Evolutionary conservation across 2,797 vertebrate genomes (phyloP), one percentile per base, ranked within the genome.

Genomic region (Rhinella marina): DNA sequence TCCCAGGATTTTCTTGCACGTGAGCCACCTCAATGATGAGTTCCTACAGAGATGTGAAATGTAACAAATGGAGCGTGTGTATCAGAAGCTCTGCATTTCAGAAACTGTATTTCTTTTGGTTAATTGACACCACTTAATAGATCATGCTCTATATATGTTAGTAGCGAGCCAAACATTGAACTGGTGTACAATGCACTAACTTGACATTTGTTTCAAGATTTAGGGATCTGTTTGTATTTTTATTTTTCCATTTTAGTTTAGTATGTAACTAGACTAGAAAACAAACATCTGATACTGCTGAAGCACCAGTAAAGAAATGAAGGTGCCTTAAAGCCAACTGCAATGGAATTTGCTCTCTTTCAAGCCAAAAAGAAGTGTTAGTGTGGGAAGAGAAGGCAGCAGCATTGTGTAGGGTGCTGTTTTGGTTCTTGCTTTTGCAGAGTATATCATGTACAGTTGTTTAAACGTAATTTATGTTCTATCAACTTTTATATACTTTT

Each of bases 391-490:
- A 90, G 90, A 90, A 91, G 91, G 87, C 91, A 91, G 90, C 92
- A 91, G 86, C 90, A 87, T 86, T 92, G 91, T 93, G 91, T 91
- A 91, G 91, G 92, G 91, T 91, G 89, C 89, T 90, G 81, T 57
- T 90, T 92, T 91, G 91, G 90, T 90, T 91, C 91, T 90, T 91
- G 91, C 92, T 92, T 86, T 92, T 93, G 92, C 91, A 90, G 92
- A 90, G 91, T 93, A 90, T 93, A 94, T 92, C 87, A 81, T 95
- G 94, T 96, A 97, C 94, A 96, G 94, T 95, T 92, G 90, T 92
- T 92, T 87, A 94, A 93, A 92, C 97, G 93, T 98, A 97, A 97
- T 97, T 97, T 97, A 98, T 96, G 92, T 94, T 95, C 94, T 95
- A 93, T 91, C 92, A 88, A 90, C 87, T 92, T 93, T 94, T 92